Conservation (phyloP, 2,797 vertebrate species). For the Rousettus madagascariensis region DNA sequence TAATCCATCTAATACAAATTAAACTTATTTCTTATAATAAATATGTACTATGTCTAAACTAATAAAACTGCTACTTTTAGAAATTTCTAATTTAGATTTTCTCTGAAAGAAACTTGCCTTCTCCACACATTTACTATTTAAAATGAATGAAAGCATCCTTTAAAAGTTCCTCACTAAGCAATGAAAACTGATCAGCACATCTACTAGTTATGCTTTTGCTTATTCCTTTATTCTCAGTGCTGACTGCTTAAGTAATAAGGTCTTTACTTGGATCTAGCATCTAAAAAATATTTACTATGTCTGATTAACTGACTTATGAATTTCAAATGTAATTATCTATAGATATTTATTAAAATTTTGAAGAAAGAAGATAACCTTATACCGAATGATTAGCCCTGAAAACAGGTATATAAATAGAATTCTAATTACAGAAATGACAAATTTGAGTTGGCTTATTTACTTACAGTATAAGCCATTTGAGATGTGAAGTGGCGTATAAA, state of each 20-base stretch:
- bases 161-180: background rate
- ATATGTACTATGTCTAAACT: background rate
- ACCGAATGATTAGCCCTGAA: slow-evolving; percentile 33
- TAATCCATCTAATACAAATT: background rate
- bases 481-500: background rate
- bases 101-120: background rate
- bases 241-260: background rate
- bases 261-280: background rate
- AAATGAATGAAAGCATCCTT: slow-evolving; percentile 25
- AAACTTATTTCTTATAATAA: slow-evolving; percentile 27
- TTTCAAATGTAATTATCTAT: slow-evolving; percentile 71
- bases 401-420: slow-evolving; percentile 39
- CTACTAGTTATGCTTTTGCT: background rate
- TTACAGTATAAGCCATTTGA: background rate
- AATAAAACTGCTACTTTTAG: background rate
- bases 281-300: slow-evolving; percentile 53
- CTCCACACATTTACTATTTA: background rate
- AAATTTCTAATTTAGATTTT: slow-evolving; percentile 52
- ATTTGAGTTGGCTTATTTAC: background rate
- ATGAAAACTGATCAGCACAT: slow-evolving; percentile 1
- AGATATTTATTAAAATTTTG: slow-evolving; percentile 64
- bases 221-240: slow-evolving; percentile 7
- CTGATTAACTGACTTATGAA: slow-evolving; percentile 65
- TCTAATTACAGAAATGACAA: slow-evolving; percentile 46
- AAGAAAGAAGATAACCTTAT: slow-evolving; percentile 30